phyloP scores from a whole-genome alignment of 2,113 vertebrate species.

The Crotalus viridis region DNA sequence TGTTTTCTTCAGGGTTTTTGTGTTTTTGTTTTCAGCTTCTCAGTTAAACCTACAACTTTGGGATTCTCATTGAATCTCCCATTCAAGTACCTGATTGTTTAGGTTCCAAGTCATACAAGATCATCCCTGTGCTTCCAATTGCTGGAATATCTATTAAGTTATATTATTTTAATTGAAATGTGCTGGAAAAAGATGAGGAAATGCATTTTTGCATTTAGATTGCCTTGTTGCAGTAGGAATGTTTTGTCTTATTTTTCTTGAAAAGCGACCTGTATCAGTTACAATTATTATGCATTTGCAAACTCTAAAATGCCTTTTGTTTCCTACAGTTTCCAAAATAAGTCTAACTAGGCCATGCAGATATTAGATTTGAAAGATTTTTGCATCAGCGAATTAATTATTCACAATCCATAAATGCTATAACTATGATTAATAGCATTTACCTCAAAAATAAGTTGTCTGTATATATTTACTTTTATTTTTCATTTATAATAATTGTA shows the following conservation, averaged over 20 bases:
- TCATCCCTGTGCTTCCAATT: neutral
- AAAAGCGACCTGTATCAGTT: neutral
- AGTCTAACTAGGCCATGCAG: neutral
- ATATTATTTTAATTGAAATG: slow-evolving; percentile 24
- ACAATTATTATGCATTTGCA: slow-evolving; percentile 2
- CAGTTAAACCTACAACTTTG: neutral
- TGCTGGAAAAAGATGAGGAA: neutral
- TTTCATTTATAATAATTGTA: neutral
- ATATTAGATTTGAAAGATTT: neutral
- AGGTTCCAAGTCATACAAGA: neutral
- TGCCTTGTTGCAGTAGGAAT: slow-evolving; percentile 15
- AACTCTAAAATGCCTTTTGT: neutral
- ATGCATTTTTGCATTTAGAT: neutral
- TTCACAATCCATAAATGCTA: neutral
- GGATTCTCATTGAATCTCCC: neutral
- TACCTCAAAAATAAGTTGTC: neutral
- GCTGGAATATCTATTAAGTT: slow-evolving; percentile 15
- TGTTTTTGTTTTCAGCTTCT: neutral
- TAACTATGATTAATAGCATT: neutral
- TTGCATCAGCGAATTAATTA: neutral
- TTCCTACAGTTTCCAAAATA: neutral
- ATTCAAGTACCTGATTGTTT: neutral
- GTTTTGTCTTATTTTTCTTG: neutral
- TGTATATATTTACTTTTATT: neutral
- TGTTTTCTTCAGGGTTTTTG: neutral